Evolutionary conservation across 92 coral and sea anemone species (phyloP).

Genomic region (Parazoanthus atlanticus): DNA sequence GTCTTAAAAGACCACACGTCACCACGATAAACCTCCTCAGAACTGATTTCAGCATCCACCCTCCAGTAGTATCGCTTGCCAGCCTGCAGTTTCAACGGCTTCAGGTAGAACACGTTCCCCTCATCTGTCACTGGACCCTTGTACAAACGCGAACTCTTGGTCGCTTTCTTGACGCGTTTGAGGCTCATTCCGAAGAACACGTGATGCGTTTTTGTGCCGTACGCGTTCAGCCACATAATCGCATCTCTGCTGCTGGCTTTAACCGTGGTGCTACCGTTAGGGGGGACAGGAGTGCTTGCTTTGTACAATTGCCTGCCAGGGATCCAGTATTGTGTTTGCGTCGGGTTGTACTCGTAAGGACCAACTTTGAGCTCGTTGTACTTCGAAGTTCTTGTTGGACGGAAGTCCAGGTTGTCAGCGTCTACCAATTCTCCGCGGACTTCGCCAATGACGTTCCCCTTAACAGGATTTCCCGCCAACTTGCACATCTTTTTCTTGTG

Average conservation of each 20-base stretch:
- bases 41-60: slow-evolving; percentile 73
- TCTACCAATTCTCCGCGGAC: slow-evolving; percentile 67
- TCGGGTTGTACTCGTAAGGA: slow-evolving; percentile 64
- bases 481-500: slow-evolving; percentile 54
- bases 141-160: slow-evolving; percentile 50
- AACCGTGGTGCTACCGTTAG: slow-evolving; percentile 53
- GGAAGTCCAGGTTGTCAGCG: slow-evolving; percentile 77
- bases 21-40: slow-evolving; percentile 63
- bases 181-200: slow-evolving; percentile 66
- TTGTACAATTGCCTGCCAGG: slow-evolving; percentile 77
- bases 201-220: slow-evolving; percentile 58
- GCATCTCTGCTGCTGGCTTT: slow-evolving; percentile 56
- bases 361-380: slow-evolving; percentile 62
- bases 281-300: slow-evolving; percentile 71
- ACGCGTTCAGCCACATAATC: slow-evolving; percentile 79
- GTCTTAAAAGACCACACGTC: slow-evolving; percentile 82
- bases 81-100: slow-evolving; percentile 48
- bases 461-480: slow-evolving; percentile 58
- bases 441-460: slow-evolving; percentile 55
- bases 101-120: slow-evolving; percentile 61
- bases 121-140: slow-evolving; percentile 49
- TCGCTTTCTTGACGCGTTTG: slow-evolving; percentile 55
- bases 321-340: slow-evolving; percentile 58
- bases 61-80: slow-evolving; percentile 67
- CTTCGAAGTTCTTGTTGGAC: slow-evolving; percentile 58